Conservation (phyloP, 2,888 invertebrate species). For the Sminthurides aquaticus region DNA sequence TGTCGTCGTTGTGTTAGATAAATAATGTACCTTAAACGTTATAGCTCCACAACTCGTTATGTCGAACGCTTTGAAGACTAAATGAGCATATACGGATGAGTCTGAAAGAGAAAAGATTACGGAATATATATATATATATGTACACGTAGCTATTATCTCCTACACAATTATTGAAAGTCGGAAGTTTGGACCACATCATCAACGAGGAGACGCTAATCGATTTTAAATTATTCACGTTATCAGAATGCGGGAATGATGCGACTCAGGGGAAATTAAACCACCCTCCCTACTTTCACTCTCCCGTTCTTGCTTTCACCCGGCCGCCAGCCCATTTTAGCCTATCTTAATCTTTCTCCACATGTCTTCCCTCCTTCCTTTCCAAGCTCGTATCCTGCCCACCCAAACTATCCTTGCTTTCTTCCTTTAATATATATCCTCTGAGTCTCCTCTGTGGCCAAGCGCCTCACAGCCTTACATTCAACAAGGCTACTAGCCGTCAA, state of each 20-base stretch:
- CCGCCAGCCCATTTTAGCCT: too few relatives aligned
- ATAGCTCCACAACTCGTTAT: constrained; percentile 94
- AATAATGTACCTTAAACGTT: constrained; percentile 80
- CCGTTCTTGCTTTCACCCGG: not conserved
- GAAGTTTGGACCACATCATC: constrained; percentile 4
- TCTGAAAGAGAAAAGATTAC: constrained; percentile 56
- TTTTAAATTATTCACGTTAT: constrained; percentile 10
- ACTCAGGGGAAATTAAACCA: constrained; percentile 4
- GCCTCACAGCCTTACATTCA: too few relatives aligned
- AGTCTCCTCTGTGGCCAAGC: too few relatives aligned
- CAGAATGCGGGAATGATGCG: constrained; percentile 7
- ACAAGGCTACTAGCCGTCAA: too few relatives aligned
- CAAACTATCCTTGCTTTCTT: not conserved
- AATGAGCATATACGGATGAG: constrained; percentile 92
- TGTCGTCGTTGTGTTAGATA: too few relatives aligned
- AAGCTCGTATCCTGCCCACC: not conserved
- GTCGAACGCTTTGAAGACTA: constrained; percentile 97
- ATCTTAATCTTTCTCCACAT: not conserved
- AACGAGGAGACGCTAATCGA: constrained; percentile 3
- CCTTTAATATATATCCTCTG: not conserved
- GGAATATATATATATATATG: too few relatives aligned
- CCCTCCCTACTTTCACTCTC: not conserved
- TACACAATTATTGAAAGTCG: constrained; percentile 3
- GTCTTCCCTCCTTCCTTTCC: not conserved
- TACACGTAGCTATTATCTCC: not conserved